Evolutionary conservation across 2,113 vertebrate genomes (phyloP).

Genomic region (Thermophis baileyi): DNA sequence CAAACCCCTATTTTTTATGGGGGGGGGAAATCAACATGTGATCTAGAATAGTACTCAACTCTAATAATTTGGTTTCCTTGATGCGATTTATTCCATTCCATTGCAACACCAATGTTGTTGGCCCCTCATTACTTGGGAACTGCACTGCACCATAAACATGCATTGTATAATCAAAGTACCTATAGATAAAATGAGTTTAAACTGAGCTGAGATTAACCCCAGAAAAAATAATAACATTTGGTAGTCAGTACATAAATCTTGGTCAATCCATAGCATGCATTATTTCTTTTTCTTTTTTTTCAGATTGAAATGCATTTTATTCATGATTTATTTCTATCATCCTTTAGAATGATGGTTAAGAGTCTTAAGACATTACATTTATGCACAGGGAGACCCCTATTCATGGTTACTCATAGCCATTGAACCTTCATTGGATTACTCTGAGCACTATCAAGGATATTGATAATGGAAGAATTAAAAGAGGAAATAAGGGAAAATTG

Average conservation of each 20-base stretch:
- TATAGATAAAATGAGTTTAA: not conserved
- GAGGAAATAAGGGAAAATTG: not conserved
- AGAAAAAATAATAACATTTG: not conserved
- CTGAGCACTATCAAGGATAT: not conserved
- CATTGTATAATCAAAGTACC: no score
- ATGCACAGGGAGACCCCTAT: not conserved
- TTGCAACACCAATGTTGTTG: not conserved
- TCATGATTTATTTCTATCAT: no score
- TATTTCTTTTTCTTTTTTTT: no score
- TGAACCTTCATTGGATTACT: not conserved
- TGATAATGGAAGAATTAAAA: not conserved
- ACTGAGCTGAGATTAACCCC: not conserved
- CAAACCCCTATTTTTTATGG: not conserved
- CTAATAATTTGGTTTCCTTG: not conserved
- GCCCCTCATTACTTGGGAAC: slow-evolving; percentile 13
- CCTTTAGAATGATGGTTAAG: not conserved
- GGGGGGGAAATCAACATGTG: not conserved
- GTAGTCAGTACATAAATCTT: not conserved
- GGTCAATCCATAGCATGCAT: not conserved
- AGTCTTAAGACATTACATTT: not conserved
- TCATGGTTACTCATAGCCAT: not conserved
- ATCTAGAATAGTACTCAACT: not conserved
- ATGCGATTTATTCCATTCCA: not conserved
- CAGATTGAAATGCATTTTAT: no score
- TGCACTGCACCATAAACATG: not conserved